phyloP scores from a whole-genome alignment of 2,797 vertebrate species.

The Xenentodon cancila region DNA sequence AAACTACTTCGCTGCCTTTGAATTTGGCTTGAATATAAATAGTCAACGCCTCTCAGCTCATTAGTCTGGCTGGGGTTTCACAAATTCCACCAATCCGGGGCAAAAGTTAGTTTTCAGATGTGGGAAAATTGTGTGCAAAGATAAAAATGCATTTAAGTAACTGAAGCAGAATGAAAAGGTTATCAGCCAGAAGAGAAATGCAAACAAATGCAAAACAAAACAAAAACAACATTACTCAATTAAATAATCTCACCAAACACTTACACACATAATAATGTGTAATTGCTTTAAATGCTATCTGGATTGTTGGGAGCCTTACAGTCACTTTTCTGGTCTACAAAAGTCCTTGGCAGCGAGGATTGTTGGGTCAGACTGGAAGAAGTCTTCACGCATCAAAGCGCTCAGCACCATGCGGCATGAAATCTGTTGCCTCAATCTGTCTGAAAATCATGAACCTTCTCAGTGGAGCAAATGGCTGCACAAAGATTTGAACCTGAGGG shows the following conservation, averaged over 20 bases:
- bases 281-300: neutral
- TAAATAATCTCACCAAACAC: neutral
- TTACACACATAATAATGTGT: neutral
- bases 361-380: constrained; percentile 22
- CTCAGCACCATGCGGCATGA: constrained; percentile 4
- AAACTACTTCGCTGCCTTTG: no score
- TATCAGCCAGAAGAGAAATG: constrained; percentile 6
- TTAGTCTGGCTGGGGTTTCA: no score
- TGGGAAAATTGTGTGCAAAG: neutral
- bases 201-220: neutral
- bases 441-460: constrained; percentile 4
- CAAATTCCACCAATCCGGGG: neutral
- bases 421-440: constrained; percentile 22
- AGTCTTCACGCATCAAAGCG: neutral
- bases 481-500: constrained; percentile 3
- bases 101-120: constrained; percentile 2
- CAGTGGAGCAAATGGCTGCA: neutral
- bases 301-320: constrained; percentile 23
- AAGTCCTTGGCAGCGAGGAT: neutral
- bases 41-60: no score
- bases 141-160: neutral
- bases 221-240: neutral
- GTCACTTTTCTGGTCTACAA: constrained; percentile 32
- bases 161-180: neutral
- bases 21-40: no score